Percentiles rank a stretch among this genome's conserved stretches.
phyloP scores from a whole-genome alignment of 2,797 vertebrate species.

The Acanthurus tractus region DNA sequence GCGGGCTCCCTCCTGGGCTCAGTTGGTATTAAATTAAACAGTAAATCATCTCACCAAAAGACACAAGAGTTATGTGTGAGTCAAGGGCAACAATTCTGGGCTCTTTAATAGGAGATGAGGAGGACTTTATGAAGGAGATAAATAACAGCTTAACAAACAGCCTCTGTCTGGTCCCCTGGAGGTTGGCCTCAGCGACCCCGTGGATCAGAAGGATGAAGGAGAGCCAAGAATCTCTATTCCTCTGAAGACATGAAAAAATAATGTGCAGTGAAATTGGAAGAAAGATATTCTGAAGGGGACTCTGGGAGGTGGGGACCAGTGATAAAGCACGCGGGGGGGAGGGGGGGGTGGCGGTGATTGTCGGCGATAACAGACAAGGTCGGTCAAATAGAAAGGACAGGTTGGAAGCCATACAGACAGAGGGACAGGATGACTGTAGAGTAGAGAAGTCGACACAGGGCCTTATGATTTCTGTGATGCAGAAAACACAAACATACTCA shows the following conservation, averaged over 20 bases:
- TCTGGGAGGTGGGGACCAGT: constrained; percentile 53
- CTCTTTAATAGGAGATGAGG: constrained; percentile 82
- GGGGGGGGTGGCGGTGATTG: constrained; percentile 49
- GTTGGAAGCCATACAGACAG: constrained; percentile 34
- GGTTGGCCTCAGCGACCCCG: constrained; percentile 68
- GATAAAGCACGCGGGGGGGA: constrained; percentile 43
- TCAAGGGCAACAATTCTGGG: constrained; percentile 83
- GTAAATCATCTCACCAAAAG: constrained; percentile 81
- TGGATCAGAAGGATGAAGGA: constrained; percentile 73
- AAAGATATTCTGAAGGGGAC: constrained; percentile 62
- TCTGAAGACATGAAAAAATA: constrained; percentile 77
- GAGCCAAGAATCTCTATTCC: constrained; percentile 70
- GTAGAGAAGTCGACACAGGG: constrained; percentile 7
- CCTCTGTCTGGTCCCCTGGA: constrained; percentile 73
- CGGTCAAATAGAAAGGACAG: constrained; percentile 57
- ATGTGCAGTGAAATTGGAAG: constrained; percentile 69
- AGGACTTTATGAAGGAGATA: constrained; percentile 84
- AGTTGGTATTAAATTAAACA: constrained; percentile 79
- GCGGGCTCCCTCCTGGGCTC: constrained; percentile 69
- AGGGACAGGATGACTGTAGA: constrained; percentile 27
- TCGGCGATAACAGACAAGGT: constrained; percentile 69
- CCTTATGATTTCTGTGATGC: too few relatives aligned
- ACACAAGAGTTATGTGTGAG: constrained; percentile 79
- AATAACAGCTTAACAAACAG: constrained; percentile 84
- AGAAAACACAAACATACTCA: too few relatives aligned